Evolutionary conservation across 2,888 invertebrate species (phyloP).

Genomic region (Sinelater perroti): DNA sequence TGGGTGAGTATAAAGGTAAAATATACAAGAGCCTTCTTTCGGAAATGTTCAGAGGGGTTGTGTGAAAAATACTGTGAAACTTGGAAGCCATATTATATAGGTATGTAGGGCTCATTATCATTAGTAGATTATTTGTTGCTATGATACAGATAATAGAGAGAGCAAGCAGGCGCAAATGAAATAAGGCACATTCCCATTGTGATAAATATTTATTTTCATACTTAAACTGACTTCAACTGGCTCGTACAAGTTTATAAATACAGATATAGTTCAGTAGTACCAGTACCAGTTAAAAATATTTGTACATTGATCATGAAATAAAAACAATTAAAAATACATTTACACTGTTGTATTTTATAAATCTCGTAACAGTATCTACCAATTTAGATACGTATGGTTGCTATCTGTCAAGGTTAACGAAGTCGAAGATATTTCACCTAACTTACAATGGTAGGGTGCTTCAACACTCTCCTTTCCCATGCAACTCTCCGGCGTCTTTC

Average conservation of each 20-base stretch:
- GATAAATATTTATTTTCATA: constrained; percentile 63
- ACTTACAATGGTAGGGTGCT: constrained; percentile 1
- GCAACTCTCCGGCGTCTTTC: constrained; percentile 11
- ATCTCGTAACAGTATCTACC: constrained; percentile 46
- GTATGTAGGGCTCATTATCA: too few relatives aligned
- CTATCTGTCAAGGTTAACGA: constrained; percentile 38
- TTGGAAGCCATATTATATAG: too few relatives aligned
- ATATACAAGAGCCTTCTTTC: too few relatives aligned
- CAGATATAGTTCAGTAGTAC: constrained; percentile 57
- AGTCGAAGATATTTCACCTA: constrained; percentile 9
- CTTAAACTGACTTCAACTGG: constrained; percentile 61
- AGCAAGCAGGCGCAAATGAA: too few relatives aligned
- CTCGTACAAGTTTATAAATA: constrained; percentile 60
- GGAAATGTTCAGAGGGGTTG: too few relatives aligned
- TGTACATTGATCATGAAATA: constrained; percentile 60
- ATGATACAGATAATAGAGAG: too few relatives aligned
- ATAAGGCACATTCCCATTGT: constrained; percentile 51
- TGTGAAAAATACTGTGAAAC: too few relatives aligned
- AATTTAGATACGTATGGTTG: constrained; percentile 50
- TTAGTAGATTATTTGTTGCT: too few relatives aligned
- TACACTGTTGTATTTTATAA: constrained; percentile 49
- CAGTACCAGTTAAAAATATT: constrained; percentile 60
- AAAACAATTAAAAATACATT: constrained; percentile 59
- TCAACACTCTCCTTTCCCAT: constrained; percentile 1
- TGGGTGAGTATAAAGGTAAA: too few relatives aligned